These are phyloP conservation scores for Acleris holmiana DNA, from an alignment of 2,888 invertebrate species.

Conservation along the genomic window DNA sequence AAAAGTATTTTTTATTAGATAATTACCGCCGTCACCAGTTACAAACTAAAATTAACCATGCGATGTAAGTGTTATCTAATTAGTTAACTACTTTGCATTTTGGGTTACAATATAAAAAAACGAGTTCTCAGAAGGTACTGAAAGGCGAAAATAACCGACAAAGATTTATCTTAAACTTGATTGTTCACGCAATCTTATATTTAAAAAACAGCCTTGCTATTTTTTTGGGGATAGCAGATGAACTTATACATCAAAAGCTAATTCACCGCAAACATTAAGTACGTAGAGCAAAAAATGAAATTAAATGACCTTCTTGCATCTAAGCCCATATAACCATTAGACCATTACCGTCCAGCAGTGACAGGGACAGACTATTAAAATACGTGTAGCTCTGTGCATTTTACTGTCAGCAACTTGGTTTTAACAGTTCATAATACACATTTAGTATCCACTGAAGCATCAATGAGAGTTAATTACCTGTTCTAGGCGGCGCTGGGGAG, in stretches of 20 bases:
- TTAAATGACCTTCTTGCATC: background rate
- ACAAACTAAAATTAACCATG: constrained; percentile 18
- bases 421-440: background rate
- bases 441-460: background rate
- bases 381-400: no score
- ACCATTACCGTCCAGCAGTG: no score
- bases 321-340: no score
- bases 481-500: constrained; percentile 90
- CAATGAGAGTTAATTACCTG: constrained; percentile 72
- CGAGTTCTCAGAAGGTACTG: background rate
- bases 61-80: constrained; percentile 3
- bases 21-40: constrained; percentile 20
- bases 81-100: constrained; percentile 8
- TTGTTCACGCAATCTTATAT: no score
- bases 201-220: no score
- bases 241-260: no score
- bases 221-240: no score
- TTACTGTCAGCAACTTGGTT: background rate
- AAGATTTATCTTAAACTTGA: background rate
- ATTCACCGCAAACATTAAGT: no score
- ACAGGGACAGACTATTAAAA: no score
- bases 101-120: background rate
- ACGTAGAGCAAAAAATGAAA: no score
- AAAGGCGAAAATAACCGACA: background rate
- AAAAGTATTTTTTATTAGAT: background rate